phyloP scores from a whole-genome alignment of 1,140 invertebrate genomes.

The Delia radicum region DNA sequence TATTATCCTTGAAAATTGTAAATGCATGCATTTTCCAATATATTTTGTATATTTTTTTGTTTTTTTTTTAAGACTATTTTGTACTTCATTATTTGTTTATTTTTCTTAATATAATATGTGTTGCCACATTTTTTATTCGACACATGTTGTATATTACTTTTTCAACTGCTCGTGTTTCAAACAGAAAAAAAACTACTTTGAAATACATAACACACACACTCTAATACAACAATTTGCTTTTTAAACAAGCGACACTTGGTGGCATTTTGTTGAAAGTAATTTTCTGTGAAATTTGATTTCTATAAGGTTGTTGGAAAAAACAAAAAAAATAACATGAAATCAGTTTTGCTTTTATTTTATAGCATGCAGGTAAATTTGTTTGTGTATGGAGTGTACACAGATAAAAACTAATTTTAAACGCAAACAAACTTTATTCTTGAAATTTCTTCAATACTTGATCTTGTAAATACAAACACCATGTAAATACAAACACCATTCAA shows the following conservation, averaged over 20 bases:
- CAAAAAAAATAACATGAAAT: no score
- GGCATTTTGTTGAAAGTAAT: constrained; percentile 19
- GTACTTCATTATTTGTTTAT: constrained; percentile 14
- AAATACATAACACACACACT: background rate
- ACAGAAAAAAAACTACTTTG: background rate
- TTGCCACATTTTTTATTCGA: background rate
- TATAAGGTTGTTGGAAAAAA: no score
- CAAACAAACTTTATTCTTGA: no score
- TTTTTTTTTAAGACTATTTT: background rate
- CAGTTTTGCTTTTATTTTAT: no score
- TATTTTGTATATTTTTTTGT: background rate
- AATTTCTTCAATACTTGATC: no score
- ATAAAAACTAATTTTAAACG: no score
- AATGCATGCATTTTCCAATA: background rate
- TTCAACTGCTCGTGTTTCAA: no score
- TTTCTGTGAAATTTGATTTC: constrained; percentile 19
- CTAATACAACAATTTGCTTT: constrained; percentile 3
- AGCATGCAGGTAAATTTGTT: no score
- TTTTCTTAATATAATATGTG: background rate
- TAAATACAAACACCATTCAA: no score
- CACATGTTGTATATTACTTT: background rate
- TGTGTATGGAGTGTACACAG: no score
- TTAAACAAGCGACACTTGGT: constrained; percentile 15
- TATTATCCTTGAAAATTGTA: background rate
- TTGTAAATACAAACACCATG: no score